Base-by-base conservation (phyloP, 92 coral and sea anemone species). In the Phymanthus crucifer region DNA sequence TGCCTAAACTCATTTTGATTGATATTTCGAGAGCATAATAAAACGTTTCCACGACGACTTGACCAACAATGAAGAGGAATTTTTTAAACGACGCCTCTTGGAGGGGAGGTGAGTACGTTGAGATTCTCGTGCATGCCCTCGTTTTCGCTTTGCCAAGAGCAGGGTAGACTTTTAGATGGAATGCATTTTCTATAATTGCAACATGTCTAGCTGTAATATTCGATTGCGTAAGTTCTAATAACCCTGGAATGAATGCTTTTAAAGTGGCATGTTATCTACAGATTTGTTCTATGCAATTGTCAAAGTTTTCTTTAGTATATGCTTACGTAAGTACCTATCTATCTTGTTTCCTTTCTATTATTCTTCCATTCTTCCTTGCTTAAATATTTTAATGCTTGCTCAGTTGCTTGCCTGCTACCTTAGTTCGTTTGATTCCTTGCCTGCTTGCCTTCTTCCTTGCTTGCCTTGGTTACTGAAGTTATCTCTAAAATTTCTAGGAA, bases 71-170 rank as follows among this genome's bases (percentile, higher is more conserved):
- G 65, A 66, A 73, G 77, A 73, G 66, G 73, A 78, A 37, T 68
- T 78, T 78, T 19, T 18, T 34, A 67, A 36, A 12, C 35, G 8
- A 57, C 74, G 58, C 74, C 40, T 31, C 58, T 43, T 17, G 73
- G 31, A 17, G 32, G 29, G 10, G 82, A 68, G 82, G 82, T 78
- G 82, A 78, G 82, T 78, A 78, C 31, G 72, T 37, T 21, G 26
- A 54, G 31, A 29, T 58, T 27, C 21, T 24, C n/a, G 35, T 76
- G 80, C 71, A 58, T 76, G 71, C 70, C 29, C n/a, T 54, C 29
- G 26, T 54, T 11, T 58, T 76, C 71, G 80, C 80, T 27, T 76
- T 76, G 80, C 24, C 32, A 66, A 78, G 82, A 52, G 29, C 82
- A 78, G 82, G 82, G 82, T 78, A 78, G 82, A 21, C 64, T 54